A percentile compares a stretch with the other conserved stretches of the same genome.
These are phyloP conservation scores for Hoplodrina ambigua DNA, from an alignment of 2,888 invertebrate genomes.

Conservation along the genomic window DNA sequence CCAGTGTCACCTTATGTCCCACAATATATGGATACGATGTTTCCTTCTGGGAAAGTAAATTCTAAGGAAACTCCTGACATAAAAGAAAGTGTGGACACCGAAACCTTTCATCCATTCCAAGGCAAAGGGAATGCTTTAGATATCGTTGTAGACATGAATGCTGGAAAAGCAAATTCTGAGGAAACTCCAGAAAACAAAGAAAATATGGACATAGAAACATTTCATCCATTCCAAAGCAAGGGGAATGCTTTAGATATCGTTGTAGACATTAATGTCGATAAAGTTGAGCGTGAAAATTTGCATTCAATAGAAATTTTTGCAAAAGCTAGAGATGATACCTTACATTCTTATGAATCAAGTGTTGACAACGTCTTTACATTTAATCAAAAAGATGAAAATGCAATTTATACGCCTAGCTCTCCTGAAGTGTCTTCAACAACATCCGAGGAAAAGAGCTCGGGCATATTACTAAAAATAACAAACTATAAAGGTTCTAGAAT, in stretches of 20 bases:
- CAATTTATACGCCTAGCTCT: constrained; percentile 77
- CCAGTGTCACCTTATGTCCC: constrained; percentile 56
- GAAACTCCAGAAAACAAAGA: constrained; percentile 69
- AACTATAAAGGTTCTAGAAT: constrained; percentile 82
- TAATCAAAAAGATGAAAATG: constrained; percentile 66
- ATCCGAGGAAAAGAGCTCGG: constrained; percentile 83
- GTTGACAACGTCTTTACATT: constrained; percentile 73
- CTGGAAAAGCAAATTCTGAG: constrained; percentile 50
- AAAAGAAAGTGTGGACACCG: constrained; percentile 69
- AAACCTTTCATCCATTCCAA: constrained; percentile 55
- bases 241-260: constrained; percentile 54
- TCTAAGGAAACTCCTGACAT: constrained; percentile 61
- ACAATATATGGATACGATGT: constrained; percentile 56
- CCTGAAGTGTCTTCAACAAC: constrained; percentile 88
- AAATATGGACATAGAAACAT: constrained; percentile 63
- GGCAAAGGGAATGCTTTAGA: constrained; percentile 53
- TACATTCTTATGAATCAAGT: constrained; percentile 77
- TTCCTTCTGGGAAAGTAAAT: constrained; percentile 51
- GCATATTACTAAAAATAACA: constrained; percentile 84
- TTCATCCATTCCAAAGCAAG: constrained; percentile 55
- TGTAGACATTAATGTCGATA: constrained; percentile 57
- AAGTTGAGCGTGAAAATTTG: constrained; percentile 48
- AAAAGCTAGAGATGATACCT: constrained; percentile 66
- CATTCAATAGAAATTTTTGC: constrained; percentile 39
- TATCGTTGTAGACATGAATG: constrained; percentile 56